phyloP scores from a whole-genome alignment of 2,113 vertebrate genomes.

The human region DNA sequence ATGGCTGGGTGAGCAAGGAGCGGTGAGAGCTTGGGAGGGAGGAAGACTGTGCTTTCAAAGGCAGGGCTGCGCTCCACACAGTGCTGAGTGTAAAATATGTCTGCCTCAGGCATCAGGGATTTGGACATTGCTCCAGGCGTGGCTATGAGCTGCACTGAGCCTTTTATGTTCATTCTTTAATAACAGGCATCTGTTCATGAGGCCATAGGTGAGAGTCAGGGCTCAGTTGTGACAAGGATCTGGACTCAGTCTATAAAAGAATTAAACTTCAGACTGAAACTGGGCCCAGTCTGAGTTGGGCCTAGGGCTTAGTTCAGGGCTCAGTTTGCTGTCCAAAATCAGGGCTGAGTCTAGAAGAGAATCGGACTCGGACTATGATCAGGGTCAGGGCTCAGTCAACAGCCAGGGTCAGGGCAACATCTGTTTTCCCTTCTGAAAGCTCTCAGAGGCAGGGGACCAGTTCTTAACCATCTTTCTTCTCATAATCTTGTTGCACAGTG shows the following conservation, averaged over 20 bases:
- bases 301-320: not conserved
- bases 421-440: not conserved
- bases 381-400: not conserved
- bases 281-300: not conserved
- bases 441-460: not conserved
- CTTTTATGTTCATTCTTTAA: not conserved
- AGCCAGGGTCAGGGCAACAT: not conserved
- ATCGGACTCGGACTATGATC: not conserved
- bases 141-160: not conserved
- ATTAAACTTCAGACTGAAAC: not conserved
- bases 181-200: not conserved
- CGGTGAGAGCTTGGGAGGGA: too few relatives aligned
- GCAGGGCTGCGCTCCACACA: rapidly evolving
- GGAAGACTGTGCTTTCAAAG: not conserved
- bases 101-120: not conserved
- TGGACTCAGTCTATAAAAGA: not conserved
- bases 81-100: rapidly evolving
- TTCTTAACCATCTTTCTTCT: not conserved
- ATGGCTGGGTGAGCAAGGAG: not conserved
- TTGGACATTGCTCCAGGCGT: not conserved
- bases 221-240: not conserved
- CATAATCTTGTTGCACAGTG: not conserved
- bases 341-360: not conserved
- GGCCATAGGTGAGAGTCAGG: not conserved
- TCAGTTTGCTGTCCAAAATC: not conserved